Evolutionary conservation across 2,888 invertebrate genomes (phyloP), one percentile per base, ranked within the genome.

Genomic region (Trissolcus brochymenae): DNA sequence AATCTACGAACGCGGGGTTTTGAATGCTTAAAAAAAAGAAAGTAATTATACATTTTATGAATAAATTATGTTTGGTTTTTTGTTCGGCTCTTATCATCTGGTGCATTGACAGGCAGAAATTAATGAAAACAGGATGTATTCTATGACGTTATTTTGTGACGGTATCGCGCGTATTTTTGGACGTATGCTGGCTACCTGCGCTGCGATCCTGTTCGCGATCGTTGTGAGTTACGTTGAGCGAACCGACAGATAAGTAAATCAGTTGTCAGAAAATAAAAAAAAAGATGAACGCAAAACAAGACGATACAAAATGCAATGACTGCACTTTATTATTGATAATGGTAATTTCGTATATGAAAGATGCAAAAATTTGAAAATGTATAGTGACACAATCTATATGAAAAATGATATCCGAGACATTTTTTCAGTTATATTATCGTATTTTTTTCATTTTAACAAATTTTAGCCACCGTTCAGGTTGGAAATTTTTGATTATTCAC

Each of bases 171-270:
- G 68, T 73, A 70, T 53, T 25, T 74, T 53, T 35, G 14, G 66
- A 62, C 68, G 35, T 35, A 11, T 35, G 9, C 9, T 11, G 53
- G 43, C 73, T 73, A 73, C 64, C 65, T 65, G 60, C 68, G 17
- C 51, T n/a, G 73, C 77, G 68, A 61, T 35, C 35, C 70, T 59
- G 61, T 54, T 57, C 46, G 49, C 51, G 73, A 73, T 67, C 62
- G 41, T 57, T 41, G 65, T 65, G 73, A 78, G 68, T 73, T 73
- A 67, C 77, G 56, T 70, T 61, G 56, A 66, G 35, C 65, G 66
- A 73, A 61, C 53, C 65, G 41, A 67, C 73, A 71, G 72, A 76
- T 76, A 79, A 78, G 78, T 78, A 78, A 79, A 79, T 79, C 79
- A 79, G 79, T 56, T 55, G 66, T 35, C 17, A 6, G 35, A 16